Base-by-base conservation (phyloP, 92 coral and sea anemone genomes). In the Porites cylindrica region DNA sequence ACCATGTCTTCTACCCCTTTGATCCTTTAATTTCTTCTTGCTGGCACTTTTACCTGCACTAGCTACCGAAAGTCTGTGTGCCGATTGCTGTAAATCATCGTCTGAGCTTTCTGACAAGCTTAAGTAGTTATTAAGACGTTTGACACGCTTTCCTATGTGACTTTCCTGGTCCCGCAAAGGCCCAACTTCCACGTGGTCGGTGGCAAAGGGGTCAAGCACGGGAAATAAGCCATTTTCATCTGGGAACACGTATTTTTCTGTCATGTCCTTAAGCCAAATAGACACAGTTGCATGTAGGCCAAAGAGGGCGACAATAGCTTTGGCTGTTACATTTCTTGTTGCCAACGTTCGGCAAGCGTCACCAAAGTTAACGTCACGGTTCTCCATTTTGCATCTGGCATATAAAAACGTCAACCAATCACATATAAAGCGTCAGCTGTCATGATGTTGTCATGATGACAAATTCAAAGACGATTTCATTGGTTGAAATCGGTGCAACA, bases 211-310 rank as follows among this genome's bases (percentile, higher is more conserved):
- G 14, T 54, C 60, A 54, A 54, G 60, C 60, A 54, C 13, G 16
- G 60, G 60, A 54, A 54, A 54, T 7, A 54, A 54, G 60, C 60
- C 60, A 13, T 54, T 54, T 54, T 54, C 60, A 54, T 54, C 60
- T 9, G 60, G 60, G 60, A 54, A 54, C 60, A 54, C 60, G 60
- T 54, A 77, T 17, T 53, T 56, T 1, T 77, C 81, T 16, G 81
- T 13, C 21, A 77, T 19, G 50, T 77, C 81, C 18, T 54, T 77
- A 24, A 77, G 81, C 81, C 81, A 77, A 77, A 58, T 14, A 24
- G 81, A 24, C 3, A 52, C 47, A 24, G 68, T 12, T 16, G 67
- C 13, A 13, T 47, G 38, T 17, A 77, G 7, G 23, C 67, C 81
- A 77, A 77, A 52, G 8, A 77, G 11, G 51, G 32, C 51, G 10